Conservation (phyloP, 1,140 invertebrate genomes). For the Drosophila lacteicornis region DNA sequence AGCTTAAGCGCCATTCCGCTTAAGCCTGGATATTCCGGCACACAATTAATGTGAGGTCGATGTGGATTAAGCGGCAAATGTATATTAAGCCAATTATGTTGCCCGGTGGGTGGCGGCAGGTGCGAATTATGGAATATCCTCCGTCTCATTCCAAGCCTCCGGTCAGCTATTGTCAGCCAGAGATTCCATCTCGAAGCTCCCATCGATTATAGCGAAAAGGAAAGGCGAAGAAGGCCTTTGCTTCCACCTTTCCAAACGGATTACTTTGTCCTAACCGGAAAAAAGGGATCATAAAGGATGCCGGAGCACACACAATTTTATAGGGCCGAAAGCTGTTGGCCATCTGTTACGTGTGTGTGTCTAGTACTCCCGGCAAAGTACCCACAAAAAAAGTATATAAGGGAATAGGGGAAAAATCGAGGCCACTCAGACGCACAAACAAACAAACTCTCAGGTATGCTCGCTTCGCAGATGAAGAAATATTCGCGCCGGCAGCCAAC, state of each 20-base stretch:
- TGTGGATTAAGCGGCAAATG: conserved; percentile 9
- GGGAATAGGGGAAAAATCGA: conserved; percentile 11
- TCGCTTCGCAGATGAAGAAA: conserved; percentile 64
- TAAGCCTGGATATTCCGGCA: conserved; percentile 52
- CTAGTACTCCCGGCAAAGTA: conserved; percentile 30
- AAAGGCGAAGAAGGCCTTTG: conserved; percentile 19
- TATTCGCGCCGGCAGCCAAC: conserved; percentile 60
- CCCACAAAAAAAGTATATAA: conserved; percentile 6
- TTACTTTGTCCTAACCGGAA: conserved; percentile 37
- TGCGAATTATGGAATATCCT: conserved; percentile 3
- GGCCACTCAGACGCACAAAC: conserved; percentile 37
- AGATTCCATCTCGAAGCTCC: conserved; percentile 15
- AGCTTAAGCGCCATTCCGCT: conserved; percentile 63
- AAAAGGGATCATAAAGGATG: conserved; percentile 68
- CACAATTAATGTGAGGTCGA: conserved; percentile 29
- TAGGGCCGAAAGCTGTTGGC: conserved; percentile 51
- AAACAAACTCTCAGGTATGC: conserved; percentile 65
- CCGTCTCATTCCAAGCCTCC: not conserved
- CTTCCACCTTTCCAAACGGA: conserved; percentile 43
- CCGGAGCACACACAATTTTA: conserved; percentile 58
- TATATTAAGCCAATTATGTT: conserved; percentile 30
- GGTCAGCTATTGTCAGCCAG: not conserved
- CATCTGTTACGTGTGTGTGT: conserved; percentile 27
- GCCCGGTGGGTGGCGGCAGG: not conserved
- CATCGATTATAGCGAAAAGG: conserved; percentile 34